Percentiles rank a stretch among this genome's conserved stretches.
Conservation (phyloP, 1,140 invertebrate species). For the Platorchestia sp. region DNA sequence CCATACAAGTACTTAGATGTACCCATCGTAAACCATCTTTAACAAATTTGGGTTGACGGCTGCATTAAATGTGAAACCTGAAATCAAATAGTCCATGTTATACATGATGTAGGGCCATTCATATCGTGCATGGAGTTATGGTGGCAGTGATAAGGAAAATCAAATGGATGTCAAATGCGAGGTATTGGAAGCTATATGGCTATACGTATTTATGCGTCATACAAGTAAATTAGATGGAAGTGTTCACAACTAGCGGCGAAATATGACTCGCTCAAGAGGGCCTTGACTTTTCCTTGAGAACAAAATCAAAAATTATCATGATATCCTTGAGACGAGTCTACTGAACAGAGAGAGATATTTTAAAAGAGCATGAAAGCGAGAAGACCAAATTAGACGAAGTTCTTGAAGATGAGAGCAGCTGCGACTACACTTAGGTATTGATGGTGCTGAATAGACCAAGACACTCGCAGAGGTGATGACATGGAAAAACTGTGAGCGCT, state of each 20-base stretch:
- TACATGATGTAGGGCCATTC: no score
- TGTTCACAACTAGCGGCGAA: not conserved
- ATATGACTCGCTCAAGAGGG: not conserved
- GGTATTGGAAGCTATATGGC: not conserved
- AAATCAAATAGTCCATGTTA: no score
- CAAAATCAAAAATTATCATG: not conserved
- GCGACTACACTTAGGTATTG: conserved; percentile 46
- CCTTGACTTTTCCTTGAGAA: not conserved
- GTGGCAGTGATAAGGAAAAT: no score
- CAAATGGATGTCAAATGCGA: not conserved
- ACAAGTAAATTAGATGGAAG: not conserved
- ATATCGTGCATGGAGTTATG: no score
- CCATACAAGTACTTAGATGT: no score
- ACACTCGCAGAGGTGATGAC: conserved; percentile 54
- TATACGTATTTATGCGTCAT: not conserved
- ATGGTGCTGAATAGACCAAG: conserved; percentile 47
- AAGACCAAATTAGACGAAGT: not conserved
- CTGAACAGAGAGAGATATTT: not conserved
- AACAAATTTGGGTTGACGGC: no score
- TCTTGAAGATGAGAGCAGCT: conserved; percentile 12
- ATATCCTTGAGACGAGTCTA: not conserved
- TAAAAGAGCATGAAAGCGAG: not conserved
- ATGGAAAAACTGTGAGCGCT: conserved; percentile 51
- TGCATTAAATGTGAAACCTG: no score
- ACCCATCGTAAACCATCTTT: no score